Evolutionary conservation across 2,888 invertebrate genomes (phyloP).

Genomic region (Hypolimnas misippus): DNA sequence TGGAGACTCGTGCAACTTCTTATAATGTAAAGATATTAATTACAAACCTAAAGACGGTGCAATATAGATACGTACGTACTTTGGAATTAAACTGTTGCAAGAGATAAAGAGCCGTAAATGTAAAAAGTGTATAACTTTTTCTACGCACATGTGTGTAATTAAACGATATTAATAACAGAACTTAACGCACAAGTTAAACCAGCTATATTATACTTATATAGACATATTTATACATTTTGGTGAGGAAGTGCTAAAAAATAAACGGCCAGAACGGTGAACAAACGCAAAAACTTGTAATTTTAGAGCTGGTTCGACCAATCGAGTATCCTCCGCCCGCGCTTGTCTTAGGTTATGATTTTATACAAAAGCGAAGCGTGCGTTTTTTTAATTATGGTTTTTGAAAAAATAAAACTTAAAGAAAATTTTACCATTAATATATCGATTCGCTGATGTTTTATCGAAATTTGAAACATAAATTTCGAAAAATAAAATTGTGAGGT

Average conservation of each 20-base stretch:
- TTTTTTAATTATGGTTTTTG: not conserved
- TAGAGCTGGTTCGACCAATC: constrained; percentile 74
- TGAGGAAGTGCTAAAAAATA: constrained; percentile 62
- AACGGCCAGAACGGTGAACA: constrained; percentile 58
- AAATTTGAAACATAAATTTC: no score
- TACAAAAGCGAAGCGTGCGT: constrained; percentile 11
- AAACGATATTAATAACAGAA: constrained; percentile 16
- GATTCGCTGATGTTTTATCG: no score
- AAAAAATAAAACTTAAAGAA: not conserved
- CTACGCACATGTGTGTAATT: constrained; percentile 17
- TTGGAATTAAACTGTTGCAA: not conserved
- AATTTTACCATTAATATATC: not conserved
- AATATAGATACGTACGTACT: not conserved
- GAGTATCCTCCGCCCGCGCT: constrained; percentile 56
- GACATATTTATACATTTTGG: constrained; percentile 53
- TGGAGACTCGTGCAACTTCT: constrained; percentile 14
- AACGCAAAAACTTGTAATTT: constrained; percentile 70
- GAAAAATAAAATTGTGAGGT: no score
- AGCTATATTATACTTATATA: constrained; percentile 28
- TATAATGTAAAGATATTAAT: not conserved
- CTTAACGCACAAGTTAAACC: constrained; percentile 19
- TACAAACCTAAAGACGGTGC: not conserved
- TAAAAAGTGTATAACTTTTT: constrained; percentile 5
- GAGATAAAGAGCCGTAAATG: not conserved
- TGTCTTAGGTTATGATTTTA: constrained; percentile 22